Conservation (phyloP, 2,113 vertebrate species). For the Cervus canadensis region DNA sequence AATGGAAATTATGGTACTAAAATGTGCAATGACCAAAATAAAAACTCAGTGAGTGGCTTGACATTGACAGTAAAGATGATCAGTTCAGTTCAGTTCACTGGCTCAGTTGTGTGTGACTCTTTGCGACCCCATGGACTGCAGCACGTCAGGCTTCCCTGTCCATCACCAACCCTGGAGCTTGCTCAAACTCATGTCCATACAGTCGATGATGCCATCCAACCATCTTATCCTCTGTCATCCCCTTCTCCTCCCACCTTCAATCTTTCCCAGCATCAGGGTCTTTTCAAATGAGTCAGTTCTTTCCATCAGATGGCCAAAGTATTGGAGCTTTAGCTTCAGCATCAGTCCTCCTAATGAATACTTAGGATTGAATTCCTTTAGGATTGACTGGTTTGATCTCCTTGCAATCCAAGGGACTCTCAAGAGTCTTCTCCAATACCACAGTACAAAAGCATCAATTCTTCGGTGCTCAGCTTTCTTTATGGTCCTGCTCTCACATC, state of each 20-base stretch:
- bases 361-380: background rate
- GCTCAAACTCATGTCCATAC: background rate
- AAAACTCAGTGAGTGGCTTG: background rate
- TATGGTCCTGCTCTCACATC: background rate
- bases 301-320: background rate
- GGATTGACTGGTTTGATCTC: background rate
- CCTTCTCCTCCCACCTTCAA: background rate
- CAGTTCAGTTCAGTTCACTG: background rate
- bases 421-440: background rate
- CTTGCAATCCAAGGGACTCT: background rate
- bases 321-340: background rate
- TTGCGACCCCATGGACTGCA: background rate
- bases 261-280: background rate
- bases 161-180: background rate
- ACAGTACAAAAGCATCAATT: background rate
- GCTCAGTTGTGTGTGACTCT: background rate
- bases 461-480: background rate
- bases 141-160: fast-evolving
- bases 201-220: background rate
- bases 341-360: background rate
- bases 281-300: background rate
- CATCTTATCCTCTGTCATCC: background rate
- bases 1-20: background rate
- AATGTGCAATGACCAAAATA: background rate
- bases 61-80: background rate